These are phyloP conservation scores for Biston betularia DNA, from an alignment of 2,888 invertebrate species.

Conservation along the genomic window DNA sequence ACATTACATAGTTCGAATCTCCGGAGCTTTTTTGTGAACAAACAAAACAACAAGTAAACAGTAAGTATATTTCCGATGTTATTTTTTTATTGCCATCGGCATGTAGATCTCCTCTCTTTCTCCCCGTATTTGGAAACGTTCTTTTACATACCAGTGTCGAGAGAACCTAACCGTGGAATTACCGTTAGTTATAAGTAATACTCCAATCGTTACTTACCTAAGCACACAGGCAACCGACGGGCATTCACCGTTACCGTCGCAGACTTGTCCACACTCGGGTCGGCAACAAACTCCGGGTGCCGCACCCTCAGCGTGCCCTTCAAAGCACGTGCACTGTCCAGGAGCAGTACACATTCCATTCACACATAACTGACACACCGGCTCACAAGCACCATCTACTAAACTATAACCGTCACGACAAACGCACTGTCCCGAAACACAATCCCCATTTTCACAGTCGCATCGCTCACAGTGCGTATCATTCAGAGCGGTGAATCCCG, in stretches of 20 bases:
- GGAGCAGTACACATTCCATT: slow-evolving; percentile 62
- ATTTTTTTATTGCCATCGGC: too few species aligned
- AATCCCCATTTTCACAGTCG: slow-evolving; percentile 37
- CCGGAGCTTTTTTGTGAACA: too few species aligned
- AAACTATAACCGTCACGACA: slow-evolving; percentile 31
- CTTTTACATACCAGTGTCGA: too few species aligned
- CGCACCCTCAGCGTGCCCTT: slow-evolving; percentile 42
- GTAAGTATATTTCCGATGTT: too few species aligned
- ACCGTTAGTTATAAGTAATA: too few species aligned
- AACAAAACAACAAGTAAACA: too few species aligned
- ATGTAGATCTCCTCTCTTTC: too few species aligned
- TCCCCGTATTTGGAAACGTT: too few species aligned
- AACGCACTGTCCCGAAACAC: slow-evolving; percentile 35
- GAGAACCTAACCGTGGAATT: too few species aligned
- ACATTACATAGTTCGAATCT: too few species aligned
- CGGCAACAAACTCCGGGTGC: slow-evolving; percentile 49
- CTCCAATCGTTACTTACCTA: slow-evolving; percentile 6
- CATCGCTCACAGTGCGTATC: slow-evolving; percentile 34
- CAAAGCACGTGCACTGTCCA: slow-evolving; percentile 56
- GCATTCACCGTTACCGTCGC: slow-evolving; percentile 45
- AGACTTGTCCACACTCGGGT: slow-evolving; percentile 47
- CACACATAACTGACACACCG: slow-evolving; percentile 61
- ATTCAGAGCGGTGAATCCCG: slow-evolving; percentile 59
- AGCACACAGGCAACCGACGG: slow-evolving; percentile 27
- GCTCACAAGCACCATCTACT: slow-evolving; percentile 30